These are phyloP conservation scores for Passer montanus DNA, from an alignment of 2,113 vertebrate genomes.

Conservation along the genomic window DNA sequence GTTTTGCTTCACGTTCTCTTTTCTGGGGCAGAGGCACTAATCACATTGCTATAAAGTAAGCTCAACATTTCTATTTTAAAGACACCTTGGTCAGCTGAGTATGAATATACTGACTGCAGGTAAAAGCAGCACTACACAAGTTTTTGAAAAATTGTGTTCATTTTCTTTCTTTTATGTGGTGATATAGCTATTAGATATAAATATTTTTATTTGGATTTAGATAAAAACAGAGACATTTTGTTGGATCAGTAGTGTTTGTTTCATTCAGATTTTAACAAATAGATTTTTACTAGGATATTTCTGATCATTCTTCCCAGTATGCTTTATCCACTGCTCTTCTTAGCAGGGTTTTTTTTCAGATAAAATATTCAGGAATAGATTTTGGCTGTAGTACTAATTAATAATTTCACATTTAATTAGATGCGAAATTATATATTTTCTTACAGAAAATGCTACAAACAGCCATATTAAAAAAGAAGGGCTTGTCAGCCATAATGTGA, in stretches of 20 bases:
- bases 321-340: background rate
- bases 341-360: background rate
- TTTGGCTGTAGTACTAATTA: background rate
- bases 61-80: background rate
- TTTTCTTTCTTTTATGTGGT: background rate
- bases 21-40: background rate
- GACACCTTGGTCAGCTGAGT: background rate
- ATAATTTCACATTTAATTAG: background rate
- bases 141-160: background rate
- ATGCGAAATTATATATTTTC: background rate
- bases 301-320: background rate
- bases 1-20: background rate
- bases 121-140: background rate
- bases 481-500: background rate
- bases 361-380: background rate
- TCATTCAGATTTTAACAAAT: background rate
- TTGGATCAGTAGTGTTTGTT: background rate
- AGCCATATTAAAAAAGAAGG: background rate
- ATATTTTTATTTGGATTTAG: background rate
- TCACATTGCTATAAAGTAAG: background rate
- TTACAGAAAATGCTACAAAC: background rate
- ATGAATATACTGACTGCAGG: background rate
- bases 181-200: background rate
- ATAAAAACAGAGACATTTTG: background rate
- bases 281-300: background rate